These are phyloP conservation scores for Spea bombifrons DNA, from an alignment of 2,113 vertebrate genomes.

Conservation along the genomic window DNA sequence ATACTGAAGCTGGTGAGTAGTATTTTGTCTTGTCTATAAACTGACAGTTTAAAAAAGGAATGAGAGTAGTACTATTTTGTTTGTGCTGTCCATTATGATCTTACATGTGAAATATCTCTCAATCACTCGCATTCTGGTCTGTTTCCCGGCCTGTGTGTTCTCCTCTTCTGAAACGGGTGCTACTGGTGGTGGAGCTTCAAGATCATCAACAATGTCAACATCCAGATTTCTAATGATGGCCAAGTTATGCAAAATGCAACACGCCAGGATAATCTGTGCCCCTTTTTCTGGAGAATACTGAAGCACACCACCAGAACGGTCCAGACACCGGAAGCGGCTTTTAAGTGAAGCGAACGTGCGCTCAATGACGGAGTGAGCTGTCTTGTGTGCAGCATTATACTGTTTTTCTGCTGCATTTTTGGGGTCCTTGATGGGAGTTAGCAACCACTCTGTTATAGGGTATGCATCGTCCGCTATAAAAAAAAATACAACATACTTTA, in stretches of 20 bases:
- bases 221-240: conserved; percentile 36
- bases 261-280: conserved; percentile 37
- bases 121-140: conserved; percentile 15
- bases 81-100: not conserved
- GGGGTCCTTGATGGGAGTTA: conserved; percentile 30
- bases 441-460: conserved; percentile 21
- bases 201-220: conserved; percentile 37
- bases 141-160: conserved; percentile 40
- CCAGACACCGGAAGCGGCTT: conserved; percentile 38
- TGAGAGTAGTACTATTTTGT: no score
- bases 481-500: not conserved
- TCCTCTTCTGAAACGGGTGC: conserved; percentile 29
- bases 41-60: no score
- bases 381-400: conserved; percentile 30
- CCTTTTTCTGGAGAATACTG: conserved; percentile 41
- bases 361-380: conserved; percentile 21
- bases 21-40: no score
- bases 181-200: conserved; percentile 35
- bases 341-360: conserved; percentile 37
- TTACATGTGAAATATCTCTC: conserved; percentile 42
- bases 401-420: conserved; percentile 27
- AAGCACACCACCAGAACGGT: conserved; percentile 39
- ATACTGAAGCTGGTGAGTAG: no score
- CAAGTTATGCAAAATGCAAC: conserved; percentile 38
- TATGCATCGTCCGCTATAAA: conserved; percentile 35